These are phyloP conservation scores for Oedothorax gibbosus DNA, from an alignment of 1,140 invertebrate genomes.

Conservation along the genomic window DNA sequence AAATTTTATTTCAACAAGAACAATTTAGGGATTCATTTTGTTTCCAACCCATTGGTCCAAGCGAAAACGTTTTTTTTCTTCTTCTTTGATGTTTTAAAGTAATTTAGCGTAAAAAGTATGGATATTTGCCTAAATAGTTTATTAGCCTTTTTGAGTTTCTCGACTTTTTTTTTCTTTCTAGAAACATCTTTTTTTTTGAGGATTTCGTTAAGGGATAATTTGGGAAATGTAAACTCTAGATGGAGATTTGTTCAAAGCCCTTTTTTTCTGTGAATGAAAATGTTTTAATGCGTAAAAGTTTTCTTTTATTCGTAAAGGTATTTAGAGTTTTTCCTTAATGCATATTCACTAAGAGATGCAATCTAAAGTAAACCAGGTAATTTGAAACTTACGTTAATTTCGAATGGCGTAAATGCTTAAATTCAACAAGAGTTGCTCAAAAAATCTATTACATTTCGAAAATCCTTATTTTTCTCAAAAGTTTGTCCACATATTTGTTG, in stretches of 20 bases:
- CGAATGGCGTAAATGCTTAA: no score
- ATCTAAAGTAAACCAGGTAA: no score
- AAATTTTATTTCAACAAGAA: slow-evolving; percentile 23
- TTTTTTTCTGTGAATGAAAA: not conserved
- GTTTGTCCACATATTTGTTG: no score
- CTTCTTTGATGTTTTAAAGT: not conserved
- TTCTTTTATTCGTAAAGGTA: not conserved
- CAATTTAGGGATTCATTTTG: slow-evolving; percentile 2
- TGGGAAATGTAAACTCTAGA: no score
- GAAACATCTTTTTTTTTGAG: slow-evolving; percentile 7
- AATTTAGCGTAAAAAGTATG: slow-evolving; percentile 24
- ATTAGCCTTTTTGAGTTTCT: slow-evolving; percentile 36
- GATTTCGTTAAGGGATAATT: no score
- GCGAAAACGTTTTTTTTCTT: not conserved
- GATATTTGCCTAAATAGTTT: slow-evolving; percentile 46
- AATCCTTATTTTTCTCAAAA: no score
- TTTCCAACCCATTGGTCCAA: not conserved
- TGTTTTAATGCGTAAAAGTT: not conserved
- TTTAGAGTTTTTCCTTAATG: not conserved
- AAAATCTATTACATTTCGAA: no score
- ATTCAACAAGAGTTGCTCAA: no score
- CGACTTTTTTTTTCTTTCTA: not conserved
- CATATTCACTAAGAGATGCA: no score
- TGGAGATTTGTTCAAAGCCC: no score
- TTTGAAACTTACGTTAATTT: no score